phyloP scores from a whole-genome alignment of 1,140 invertebrate genomes.

The Ridgeia piscesae region DNA sequence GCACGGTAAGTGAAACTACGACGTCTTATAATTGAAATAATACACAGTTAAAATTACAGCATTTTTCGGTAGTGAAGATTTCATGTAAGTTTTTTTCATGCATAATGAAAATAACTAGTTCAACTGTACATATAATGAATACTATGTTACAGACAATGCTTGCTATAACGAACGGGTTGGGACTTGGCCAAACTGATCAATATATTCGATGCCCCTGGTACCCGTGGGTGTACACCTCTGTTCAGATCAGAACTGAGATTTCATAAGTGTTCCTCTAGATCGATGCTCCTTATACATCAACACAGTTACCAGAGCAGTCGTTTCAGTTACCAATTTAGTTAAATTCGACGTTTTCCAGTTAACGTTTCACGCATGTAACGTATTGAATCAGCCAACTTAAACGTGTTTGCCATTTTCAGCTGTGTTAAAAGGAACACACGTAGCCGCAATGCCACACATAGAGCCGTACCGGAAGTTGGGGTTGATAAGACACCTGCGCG shows the following conservation, averaged over 20 bases:
- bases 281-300: too few relatives aligned
- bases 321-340: background rate
- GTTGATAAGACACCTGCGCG: background rate
- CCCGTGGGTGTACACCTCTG: too few relatives aligned
- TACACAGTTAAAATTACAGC: background rate
- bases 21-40: background rate
- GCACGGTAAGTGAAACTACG: background rate
- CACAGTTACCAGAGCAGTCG: too few relatives aligned
- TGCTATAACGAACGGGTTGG: too few relatives aligned
- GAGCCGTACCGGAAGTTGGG: background rate
- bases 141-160: too few relatives aligned
- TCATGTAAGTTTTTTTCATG: background rate
- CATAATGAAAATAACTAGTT: too few relatives aligned
- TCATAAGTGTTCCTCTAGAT: too few relatives aligned
- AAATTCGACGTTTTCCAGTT: background rate
- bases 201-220: too few relatives aligned
- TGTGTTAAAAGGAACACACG: background rate
- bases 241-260: too few relatives aligned
- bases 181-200: too few relatives aligned
- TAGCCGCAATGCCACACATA: background rate
- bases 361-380: too few relatives aligned
- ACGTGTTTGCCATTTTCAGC: background rate
- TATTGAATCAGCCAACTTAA: background rate
- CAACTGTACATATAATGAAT: too few relatives aligned
- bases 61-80: background rate